Evolutionary conservation across 2,888 invertebrate species (phyloP), one percentile per base, ranked within the genome.

Genomic region (Nymphalis c-album): DNA sequence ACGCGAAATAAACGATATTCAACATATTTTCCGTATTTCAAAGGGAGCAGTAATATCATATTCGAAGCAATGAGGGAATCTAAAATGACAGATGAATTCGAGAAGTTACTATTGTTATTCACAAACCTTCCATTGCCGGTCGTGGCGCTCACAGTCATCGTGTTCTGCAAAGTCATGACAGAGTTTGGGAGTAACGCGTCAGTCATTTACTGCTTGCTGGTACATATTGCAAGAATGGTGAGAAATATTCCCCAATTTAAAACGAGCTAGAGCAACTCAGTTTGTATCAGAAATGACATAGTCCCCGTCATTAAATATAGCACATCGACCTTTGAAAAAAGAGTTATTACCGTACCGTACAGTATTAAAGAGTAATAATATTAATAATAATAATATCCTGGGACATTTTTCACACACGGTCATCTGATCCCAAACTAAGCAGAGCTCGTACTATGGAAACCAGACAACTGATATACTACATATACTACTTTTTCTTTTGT

Each of bases 1-100:
- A n/a, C n/a, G n/a, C n/a, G 3, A 26, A 26, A 26, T 26, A 31
- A 31, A 31, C 26, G 7, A n/a, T n/a, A 48, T 48, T 48, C n/a
- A 22, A 22, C 6, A 63, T 57, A 22, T n/a, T 62, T 53, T 57
- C 46, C 26, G 45, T 2, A 20, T 61, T 26, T 57, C 67, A 20
- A 64, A 90, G 89, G 77, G 1, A 82, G 86, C 18, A 83, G 85
- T 66, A 80, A 81, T 60, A 72, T 79, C 4, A 73, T 85, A 3
- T 85, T 88, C 62, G 84, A 88, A 47, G 77, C 83, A 0, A 74
- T 90, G 2, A 81, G 79, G 66, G 78, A 80, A n/a, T 81, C 86
- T 0, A 74, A 73, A 20, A 86, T 90, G 90, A 80, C 77, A 1
- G 74, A 74, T 0, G 84, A 89, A 70, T 78, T 89, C 5, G 85